Evolutionary conservation across 2,888 invertebrate species (phyloP), one percentile per base, ranked within the genome.

Genomic region (Apoderus coryli): DNA sequence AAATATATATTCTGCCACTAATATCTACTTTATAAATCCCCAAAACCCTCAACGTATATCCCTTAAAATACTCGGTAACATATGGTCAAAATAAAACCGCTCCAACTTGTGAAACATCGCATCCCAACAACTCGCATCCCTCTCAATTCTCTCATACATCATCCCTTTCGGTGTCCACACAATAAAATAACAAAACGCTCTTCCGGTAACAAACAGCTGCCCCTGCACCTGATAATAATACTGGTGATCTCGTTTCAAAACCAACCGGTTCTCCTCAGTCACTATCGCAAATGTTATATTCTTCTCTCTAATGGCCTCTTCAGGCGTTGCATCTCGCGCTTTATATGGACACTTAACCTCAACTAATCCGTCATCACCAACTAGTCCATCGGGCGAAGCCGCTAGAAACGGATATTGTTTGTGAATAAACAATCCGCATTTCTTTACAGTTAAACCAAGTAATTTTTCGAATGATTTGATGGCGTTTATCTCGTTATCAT

Each of bases 171-270:
- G 44, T 1, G 45, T 44, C 48, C 47, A 47, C 25, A 47, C 39
- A 4, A 46, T 27, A 26, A 47, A 47, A 31, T 47, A 47, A 30
- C 47, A 47, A 33, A 26, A 31, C 4, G 31, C 25, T 28, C 39
- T 42, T 3, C 40, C 42, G 1, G 44, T 44, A 6, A 46, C 40
- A 22, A 40, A 40, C 4, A 48, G 36, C 31, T 48, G 46, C 11
- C 48, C 48, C 32, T 48, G 48, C 12, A 48, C 43, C 32, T 48
- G 48, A 38, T 41, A 45, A 27, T 44, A 48, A 34, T 45, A 48
- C 13, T 42, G 42, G 23, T 47, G 43, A 6, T 38, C 37, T 13
- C 34, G 33, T 31, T 46, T 44, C 16, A 44, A 31, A 9, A 23
- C 33, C 6, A 47, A 35, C 4, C 25, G 15, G 3, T 39, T 40